These are phyloP conservation scores for Sceloporus tristichus DNA, from an alignment of 2,113 vertebrate species.

Conservation along the genomic window DNA sequence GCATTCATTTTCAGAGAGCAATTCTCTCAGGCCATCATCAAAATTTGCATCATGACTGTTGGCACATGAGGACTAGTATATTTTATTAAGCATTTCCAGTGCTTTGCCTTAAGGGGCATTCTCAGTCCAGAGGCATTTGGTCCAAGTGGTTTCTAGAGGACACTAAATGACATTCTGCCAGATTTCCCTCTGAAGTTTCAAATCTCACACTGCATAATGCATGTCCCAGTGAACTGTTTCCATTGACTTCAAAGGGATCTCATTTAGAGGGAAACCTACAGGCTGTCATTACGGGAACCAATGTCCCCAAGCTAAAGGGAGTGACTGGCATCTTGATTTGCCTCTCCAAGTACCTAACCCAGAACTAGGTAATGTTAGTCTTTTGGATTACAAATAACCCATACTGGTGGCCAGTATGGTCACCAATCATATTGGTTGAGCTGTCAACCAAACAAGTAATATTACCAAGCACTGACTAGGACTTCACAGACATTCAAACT, in stretches of 20 bases:
- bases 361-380: no score
- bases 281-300: not conserved
- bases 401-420: no score
- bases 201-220: not conserved
- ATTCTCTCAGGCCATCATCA: no score
- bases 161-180: not conserved
- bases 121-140: not conserved
- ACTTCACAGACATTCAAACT: not conserved
- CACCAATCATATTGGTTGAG: no score
- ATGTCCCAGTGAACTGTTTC: rapidly evolving
- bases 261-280: not conserved
- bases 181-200: conserved; percentile 4
- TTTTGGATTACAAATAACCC: no score
- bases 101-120: not conserved
- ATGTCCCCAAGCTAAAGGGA: no score
- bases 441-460: no score
- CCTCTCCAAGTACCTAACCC: no score
- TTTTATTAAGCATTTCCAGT: not conserved
- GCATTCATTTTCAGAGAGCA: no score
- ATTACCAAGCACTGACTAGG: no score
- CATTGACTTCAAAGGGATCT: not conserved
- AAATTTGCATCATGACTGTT: no score
- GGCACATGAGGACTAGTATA: not conserved
- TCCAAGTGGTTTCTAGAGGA: not conserved
- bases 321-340: not conserved